Base-by-base conservation (phyloP, 2,888 invertebrate genomes). In the Lepas anatifera region DNA sequence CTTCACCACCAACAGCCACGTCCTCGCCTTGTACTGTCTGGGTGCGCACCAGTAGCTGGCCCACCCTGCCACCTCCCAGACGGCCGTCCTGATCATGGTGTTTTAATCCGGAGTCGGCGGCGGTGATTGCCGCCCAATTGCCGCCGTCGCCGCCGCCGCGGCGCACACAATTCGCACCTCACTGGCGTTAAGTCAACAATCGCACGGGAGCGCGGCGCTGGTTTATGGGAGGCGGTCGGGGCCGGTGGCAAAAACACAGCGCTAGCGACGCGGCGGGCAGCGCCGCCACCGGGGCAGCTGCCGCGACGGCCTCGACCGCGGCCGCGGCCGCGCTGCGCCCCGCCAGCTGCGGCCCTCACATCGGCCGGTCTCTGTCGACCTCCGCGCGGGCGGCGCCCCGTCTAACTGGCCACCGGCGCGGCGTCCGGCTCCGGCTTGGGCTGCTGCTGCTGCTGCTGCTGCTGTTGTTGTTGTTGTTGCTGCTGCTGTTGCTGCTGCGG, bases 151-250 rank as follows among this genome's bases (percentile, higher is more conserved):
- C 35, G 58, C 35, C 58, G 32, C 29, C 35, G 25, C 27, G 25
- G 27, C 22, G n/a, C 3, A 22, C 22, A 35, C 32, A 58, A 32
- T 58, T 32, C 58, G 58, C 58, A 32, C 58, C 58, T 58, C 58
- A 32, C 58, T 35, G 32, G 58, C n/a, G 58, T 58, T 22, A 58
- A 18, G 35, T 58, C 32, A 58, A 58, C 58, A 58, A 58, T 58
- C 58, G 32, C 58, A 58, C 35, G 58, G 58, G 58, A 58, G 35
- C 32, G 10, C 22, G 35, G 35, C 58, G 32, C 58, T 16, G 32
- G 58, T 58, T 58, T 58, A 58, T 58, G 32, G 32, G 58, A 35
- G 22, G 32, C 58, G 32, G 35, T 35, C 58, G n/a, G n/a, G n/a
- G n/a, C n/a, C n/a, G n/a, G n/a, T n/a, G n/a, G n/a, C n/a, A n/a